These are phyloP conservation scores for Cydia pomonella DNA, from an alignment of 1,140 invertebrate genomes.

Conservation along the genomic window DNA sequence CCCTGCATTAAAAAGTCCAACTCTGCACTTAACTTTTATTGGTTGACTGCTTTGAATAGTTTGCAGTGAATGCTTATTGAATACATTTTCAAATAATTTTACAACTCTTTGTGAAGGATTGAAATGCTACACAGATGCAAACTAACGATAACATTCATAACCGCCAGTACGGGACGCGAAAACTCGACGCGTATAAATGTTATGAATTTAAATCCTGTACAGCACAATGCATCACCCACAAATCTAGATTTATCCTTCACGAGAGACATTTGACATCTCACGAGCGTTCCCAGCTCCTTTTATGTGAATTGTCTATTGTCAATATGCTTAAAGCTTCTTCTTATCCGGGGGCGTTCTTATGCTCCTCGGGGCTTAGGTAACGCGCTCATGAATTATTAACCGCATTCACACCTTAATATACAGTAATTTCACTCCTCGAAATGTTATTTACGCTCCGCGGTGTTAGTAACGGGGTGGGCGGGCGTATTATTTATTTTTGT, in stretches of 20 bases:
- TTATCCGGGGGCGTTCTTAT: conserved; percentile 35
- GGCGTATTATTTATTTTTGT: background rate
- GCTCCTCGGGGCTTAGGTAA: conserved; percentile 47
- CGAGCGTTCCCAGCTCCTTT: conserved; percentile 50
- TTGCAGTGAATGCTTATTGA: background rate
- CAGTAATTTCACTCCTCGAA: conserved; percentile 47
- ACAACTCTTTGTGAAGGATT: background rate
- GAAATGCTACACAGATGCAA: conserved; percentile 14
- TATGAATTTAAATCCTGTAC: conserved; percentile 35
- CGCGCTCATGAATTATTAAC: conserved; percentile 69
- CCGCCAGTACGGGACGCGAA: conserved; percentile 7
- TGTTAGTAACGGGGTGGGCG: background rate
- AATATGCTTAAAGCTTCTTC: conserved; percentile 46
- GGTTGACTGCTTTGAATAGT: background rate
- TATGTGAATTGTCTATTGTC: conserved; percentile 63
- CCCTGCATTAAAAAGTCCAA: background rate
- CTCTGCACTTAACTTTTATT: background rate
- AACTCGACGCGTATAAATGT: conserved; percentile 18
- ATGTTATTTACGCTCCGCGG: conserved; percentile 35
- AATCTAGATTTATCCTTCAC: conserved; percentile 61
- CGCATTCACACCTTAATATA: conserved; percentile 50
- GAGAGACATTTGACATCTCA: conserved; percentile 61
- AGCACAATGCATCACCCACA: conserved; percentile 50
- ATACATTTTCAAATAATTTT: conserved; percentile 15
- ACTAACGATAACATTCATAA: conserved; percentile 25